Base-by-base conservation (phyloP, 1,140 invertebrate species). In the Zaprionus nigranus region DNA sequence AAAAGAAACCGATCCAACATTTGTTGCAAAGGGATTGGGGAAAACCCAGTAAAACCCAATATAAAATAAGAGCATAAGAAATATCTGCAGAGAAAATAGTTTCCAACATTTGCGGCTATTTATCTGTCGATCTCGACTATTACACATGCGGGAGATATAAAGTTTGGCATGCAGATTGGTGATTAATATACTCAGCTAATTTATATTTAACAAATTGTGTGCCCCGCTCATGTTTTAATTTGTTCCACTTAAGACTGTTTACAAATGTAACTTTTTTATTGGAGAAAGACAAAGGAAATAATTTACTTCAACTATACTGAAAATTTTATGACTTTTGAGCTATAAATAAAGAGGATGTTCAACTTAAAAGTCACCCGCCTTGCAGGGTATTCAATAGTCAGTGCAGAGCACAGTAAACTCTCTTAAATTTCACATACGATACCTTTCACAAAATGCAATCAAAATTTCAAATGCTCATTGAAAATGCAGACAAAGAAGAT, bases 381-480 rank as follows among this genome's bases (percentile, higher is more conserved):
- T 15, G 36, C 36, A 38, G 36, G 4, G 36, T 38, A 38, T 38
- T 38, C 4, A 2, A 5, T 0, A 38, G 13, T 38, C 36, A 38
- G 36, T 38, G 12, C 36, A 5, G 5, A 36, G 11, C 34, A 2
- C 9, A 36, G 17, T 43, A 43, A 43, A 17, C 2, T 46, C 5
- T 6, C 40, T 46, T 46, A 46, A 46, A 46, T 46, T 46, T 17
- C 12, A 51, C 20, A 24, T 13, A 13, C 34, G 24, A 43, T 40
- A 28, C 5, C 24, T 17, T 13, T 0, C 22, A 36, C 22, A 11
- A 13, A 36, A 28, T 57, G 26, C 22, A 61, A 60, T 61, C 15
- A 40, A 66, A 57, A 40, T 61, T 36, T 59, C 9, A 17, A 59
- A 43, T 46, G 46, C 20, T 24, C 20, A 51, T 51, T 13, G 46